Conservation (phyloP, 2,113 vertebrate species). For the Anoura caudifer region DNA sequence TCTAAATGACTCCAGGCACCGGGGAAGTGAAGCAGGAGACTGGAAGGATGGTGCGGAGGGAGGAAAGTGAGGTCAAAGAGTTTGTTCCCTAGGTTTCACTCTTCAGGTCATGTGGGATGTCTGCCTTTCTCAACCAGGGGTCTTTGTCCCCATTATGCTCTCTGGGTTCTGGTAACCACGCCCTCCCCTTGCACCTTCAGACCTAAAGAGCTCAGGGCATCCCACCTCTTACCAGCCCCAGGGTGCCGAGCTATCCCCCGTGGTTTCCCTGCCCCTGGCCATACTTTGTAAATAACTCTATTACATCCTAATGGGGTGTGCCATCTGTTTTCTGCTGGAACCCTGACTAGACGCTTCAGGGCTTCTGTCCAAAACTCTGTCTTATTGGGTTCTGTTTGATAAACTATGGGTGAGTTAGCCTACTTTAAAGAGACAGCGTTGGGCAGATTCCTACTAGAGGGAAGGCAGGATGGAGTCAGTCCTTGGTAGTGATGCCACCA, state of each 20-base stretch:
- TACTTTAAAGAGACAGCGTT: slow-evolving; percentile 42
- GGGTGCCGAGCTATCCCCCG: background rate
- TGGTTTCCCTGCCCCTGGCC: background rate
- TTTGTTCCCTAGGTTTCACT: background rate
- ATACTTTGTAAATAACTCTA: slow-evolving; percentile 50
- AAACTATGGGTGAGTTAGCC: background rate
- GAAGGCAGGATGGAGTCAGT: background rate
- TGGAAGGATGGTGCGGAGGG: background rate
- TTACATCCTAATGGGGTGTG: background rate
- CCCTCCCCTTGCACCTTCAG: background rate
- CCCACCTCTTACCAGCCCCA: background rate
- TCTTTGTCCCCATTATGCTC: background rate
- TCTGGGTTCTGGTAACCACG: background rate
- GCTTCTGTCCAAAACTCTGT: slow-evolving; percentile 45
- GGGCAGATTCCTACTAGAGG: background rate
- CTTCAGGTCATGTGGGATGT: background rate
- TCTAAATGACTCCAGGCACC: background rate
- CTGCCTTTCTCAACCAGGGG: background rate
- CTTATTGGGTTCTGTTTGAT: slow-evolving; percentile 17
- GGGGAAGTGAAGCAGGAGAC: background rate
- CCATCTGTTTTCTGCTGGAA: slow-evolving; percentile 57
- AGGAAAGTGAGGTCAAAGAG: background rate
- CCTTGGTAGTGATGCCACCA: background rate
- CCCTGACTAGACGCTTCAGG: slow-evolving; percentile 34
- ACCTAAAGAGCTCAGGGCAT: background rate